Percentiles rank a stretch among this genome's conserved stretches.
Conservation (phyloP, 2,797 vertebrate species). For the Acipenser ruthenus region DNA sequence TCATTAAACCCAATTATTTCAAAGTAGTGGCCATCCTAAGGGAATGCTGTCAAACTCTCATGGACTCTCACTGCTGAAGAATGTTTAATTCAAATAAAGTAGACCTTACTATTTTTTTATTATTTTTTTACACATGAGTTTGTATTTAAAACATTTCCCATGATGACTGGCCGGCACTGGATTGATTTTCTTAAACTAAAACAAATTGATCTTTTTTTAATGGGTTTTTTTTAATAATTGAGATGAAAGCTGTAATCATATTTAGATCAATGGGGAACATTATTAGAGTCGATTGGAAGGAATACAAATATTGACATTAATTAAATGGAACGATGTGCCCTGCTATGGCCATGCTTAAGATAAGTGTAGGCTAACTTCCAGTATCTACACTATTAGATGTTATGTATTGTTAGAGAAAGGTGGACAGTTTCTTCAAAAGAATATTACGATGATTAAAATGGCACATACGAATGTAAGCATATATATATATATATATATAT, state of each 20-base stretch:
- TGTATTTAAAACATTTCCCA: conserved; percentile 27
- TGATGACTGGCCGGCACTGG: conserved; percentile 6
- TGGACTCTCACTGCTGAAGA: conserved; percentile 42
- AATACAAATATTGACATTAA: no score
- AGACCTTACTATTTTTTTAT: conserved; percentile 27
- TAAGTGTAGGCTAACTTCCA: no score
- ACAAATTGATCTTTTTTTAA: conserved; percentile 17
- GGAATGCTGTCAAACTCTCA: conserved; percentile 30
- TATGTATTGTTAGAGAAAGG: no score
- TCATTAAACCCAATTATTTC: conserved; percentile 35
- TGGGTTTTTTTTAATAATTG: conserved; percentile 11
- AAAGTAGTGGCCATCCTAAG: conserved; percentile 23
- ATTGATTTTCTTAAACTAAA: conserved; percentile 19
- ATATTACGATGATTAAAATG: no score
- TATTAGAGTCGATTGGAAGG: not conserved
- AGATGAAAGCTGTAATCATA: conserved; percentile 9
- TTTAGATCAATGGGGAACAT: conserved; percentile 5
- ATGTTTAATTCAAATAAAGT: conserved; percentile 47
- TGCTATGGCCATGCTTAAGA: no score
- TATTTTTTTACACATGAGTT: conserved; percentile 26
- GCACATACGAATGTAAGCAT: not conserved
- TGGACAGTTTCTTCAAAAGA: no score
- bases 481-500: not conserved
- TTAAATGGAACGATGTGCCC: no score
- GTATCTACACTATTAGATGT: no score